Evolutionary conservation across 2,888 invertebrate genomes (phyloP).

Genomic region (Pseudanteris insignis): DNA sequence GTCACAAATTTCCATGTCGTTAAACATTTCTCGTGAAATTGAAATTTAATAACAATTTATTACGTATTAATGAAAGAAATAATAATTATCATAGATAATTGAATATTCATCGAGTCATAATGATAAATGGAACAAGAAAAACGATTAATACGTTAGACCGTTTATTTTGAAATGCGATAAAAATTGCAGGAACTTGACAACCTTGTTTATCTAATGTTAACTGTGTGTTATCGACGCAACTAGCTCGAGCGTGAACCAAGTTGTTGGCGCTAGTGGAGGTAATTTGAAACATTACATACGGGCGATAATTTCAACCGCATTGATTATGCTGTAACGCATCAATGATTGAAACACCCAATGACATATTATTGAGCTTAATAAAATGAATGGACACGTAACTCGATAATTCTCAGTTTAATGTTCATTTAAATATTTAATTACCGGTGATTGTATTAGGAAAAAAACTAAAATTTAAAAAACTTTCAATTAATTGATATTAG

Average conservation of each 20-base stretch:
- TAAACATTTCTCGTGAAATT: too few species aligned
- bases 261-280: conserved; percentile 19
- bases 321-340: too few species aligned
- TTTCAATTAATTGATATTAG: too few species aligned
- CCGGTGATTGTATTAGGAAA: too few species aligned
- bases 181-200: conserved; percentile 31
- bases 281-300: conserved; percentile 16
- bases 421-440: too few species aligned
- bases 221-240: conserved; percentile 26
- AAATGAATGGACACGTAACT: too few species aligned
- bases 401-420: too few species aligned
- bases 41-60: too few species aligned
- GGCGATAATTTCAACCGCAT: conserved; percentile 13
- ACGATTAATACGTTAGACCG: conserved; percentile 6
- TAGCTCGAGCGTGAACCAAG: conserved; percentile 32
- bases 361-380: not conserved
- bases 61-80: too few species aligned
- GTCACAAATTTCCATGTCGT: too few species aligned
- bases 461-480: too few species aligned
- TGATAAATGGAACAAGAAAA: conserved; percentile 1
- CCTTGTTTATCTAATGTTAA: conserved; percentile 33
- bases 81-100: too few species aligned
- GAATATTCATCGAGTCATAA: not conserved
- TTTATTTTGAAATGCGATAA: conserved; percentile 18
- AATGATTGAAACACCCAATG: not conserved